Conservation (phyloP, 2,113 vertebrate species). For the Petromus typicus region DNA sequence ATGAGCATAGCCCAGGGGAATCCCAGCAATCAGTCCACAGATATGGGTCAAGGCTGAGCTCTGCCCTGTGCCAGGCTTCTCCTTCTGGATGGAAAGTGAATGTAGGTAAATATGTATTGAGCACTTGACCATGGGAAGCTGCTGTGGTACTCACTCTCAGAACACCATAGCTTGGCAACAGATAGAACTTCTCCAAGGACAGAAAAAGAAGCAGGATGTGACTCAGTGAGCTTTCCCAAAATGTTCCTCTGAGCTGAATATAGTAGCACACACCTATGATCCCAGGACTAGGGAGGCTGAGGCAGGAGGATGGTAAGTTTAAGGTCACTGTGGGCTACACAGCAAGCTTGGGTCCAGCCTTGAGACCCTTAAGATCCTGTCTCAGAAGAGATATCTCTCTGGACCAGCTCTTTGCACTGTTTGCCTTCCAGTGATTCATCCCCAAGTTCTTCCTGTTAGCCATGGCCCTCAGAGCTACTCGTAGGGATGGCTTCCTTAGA, state of each 20-base stretch:
- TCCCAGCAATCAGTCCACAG: background rate
- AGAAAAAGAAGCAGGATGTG: background rate
- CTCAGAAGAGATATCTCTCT: background rate
- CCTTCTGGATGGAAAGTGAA: background rate
- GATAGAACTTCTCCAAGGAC: background rate
- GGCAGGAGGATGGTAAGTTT: background rate
- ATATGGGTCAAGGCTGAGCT: background rate
- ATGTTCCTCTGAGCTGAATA: background rate
- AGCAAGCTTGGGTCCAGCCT: background rate
- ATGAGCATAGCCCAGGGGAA: background rate
- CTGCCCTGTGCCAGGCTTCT: background rate
- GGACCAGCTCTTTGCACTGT: background rate
- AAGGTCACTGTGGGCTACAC: background rate
- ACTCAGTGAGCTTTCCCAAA: background rate
- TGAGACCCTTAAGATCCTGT: background rate
- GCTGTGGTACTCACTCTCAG: background rate
- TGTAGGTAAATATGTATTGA: accelerated
- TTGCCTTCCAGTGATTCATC: background rate
- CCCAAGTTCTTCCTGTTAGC: background rate
- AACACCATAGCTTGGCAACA: background rate
- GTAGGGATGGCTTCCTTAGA: background rate
- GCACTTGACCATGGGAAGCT: background rate
- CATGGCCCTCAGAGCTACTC: background rate
- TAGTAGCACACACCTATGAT: background rate
- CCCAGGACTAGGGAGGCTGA: background rate